Evolutionary conservation across 23 tunicate species (phyloP).

Genomic region (Ascidia mentula): DNA sequence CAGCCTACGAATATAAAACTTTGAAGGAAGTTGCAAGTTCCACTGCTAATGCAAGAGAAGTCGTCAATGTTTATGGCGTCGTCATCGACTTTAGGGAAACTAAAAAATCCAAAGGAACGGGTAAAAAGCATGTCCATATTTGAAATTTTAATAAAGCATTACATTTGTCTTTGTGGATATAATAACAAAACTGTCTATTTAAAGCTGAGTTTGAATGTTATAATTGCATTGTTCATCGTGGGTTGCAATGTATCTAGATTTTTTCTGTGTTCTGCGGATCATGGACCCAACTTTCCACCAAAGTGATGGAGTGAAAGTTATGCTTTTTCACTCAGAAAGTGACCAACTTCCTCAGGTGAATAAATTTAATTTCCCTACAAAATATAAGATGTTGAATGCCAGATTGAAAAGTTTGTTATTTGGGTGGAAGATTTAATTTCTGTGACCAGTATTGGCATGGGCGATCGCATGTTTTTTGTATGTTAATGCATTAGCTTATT

Average conservation of each 20-base stretch:
- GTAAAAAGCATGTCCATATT: background rate
- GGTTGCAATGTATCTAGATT: too few relatives aligned
- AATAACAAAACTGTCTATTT: too few relatives aligned
- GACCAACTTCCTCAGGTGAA: slow-evolving; percentile 22
- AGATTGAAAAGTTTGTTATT: background rate
- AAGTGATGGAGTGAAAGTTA: slow-evolving; percentile 39
- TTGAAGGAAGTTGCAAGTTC: background rate
- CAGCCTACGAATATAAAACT: background rate
- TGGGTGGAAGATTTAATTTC: background rate
- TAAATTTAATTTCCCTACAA: background rate
- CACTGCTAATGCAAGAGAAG: background rate
- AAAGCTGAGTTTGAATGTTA: too few relatives aligned
- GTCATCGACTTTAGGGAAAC: background rate
- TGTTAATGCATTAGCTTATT: too few relatives aligned
- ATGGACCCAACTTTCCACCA: slow-evolving; percentile 36
- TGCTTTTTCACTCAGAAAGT: slow-evolving; percentile 29
- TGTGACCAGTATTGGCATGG: too few relatives aligned
- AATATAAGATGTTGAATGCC: background rate
- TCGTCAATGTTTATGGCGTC: background rate
- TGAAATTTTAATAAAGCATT: background rate
- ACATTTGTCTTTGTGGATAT: background rate
- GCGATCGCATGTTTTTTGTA: too few relatives aligned
- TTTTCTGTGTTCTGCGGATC: slow-evolving; percentile 25
- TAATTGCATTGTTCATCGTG: too few relatives aligned
- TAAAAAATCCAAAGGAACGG: background rate